These are phyloP conservation scores for Popillia japonica DNA, from an alignment of 1,140 invertebrate species.

Conservation along the genomic window DNA sequence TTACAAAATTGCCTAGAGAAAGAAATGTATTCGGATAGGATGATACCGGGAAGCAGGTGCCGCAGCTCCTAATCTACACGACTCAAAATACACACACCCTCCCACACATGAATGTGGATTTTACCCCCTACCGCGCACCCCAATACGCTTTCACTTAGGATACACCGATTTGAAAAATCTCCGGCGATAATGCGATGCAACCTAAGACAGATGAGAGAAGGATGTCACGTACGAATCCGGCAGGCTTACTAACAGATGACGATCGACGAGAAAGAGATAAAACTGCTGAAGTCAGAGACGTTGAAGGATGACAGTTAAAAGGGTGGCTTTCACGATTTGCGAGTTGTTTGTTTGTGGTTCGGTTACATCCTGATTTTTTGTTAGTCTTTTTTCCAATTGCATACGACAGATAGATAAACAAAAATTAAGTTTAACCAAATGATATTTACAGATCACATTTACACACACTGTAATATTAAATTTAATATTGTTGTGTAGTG, in stretches of 20 bases:
- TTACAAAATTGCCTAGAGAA: constrained; percentile 22
- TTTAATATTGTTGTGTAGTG: too few relatives aligned
- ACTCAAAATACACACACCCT: not conserved
- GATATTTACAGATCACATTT: too few relatives aligned
- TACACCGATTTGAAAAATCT: constrained; percentile 35
- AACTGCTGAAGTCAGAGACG: constrained; percentile 27
- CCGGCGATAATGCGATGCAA: constrained; percentile 36
- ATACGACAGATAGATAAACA: not conserved
- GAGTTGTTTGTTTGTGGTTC: not conserved
- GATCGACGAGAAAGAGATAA: constrained; percentile 35
- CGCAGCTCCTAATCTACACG: constrained; percentile 15
- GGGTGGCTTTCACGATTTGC: constrained; percentile 10
- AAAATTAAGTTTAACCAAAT: too few relatives aligned
- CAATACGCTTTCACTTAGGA: not conserved
- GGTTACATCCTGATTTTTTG: not conserved
- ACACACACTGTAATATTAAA: too few relatives aligned
- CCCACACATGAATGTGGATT: constrained; percentile 4
- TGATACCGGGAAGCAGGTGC: constrained; percentile 8
- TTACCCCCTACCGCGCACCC: not conserved
- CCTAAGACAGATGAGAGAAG: constrained; percentile 39
- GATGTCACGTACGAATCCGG: constrained; percentile 35
- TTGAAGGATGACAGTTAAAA: constrained; percentile 20
- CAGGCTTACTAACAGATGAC: constrained; percentile 34
- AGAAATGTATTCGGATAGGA: constrained; percentile 17
- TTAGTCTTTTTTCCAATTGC: not conserved